Evolutionary conservation across 2,888 invertebrate species (phyloP), one percentile per base, ranked within the genome.

Genomic region (Sthenelais limicola): DNA sequence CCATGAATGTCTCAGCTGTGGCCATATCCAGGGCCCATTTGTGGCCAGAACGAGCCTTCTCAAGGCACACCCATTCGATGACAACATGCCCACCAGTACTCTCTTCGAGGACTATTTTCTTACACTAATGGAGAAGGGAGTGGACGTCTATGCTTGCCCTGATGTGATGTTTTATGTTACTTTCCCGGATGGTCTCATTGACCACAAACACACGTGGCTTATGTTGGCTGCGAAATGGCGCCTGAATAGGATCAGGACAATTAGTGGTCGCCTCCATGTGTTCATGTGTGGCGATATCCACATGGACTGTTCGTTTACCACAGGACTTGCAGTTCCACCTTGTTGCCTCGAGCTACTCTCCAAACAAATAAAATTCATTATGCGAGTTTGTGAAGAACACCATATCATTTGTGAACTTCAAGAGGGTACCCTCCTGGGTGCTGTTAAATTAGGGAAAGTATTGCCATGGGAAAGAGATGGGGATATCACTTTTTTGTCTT

Each of bases 401-500:
- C 77, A 77, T 9, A 74, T 83, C 7, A 68, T 79, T 9, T 86
- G 84, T 75, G 83, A 85, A 68, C 72, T 85, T 18, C 81, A 82
- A 43, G 81, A 84, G 26, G 86, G 85, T 1, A 82, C 83, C 1
- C 49, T 81, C 4, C 75, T 86, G 5, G 86, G 86, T 15, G 85
- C 86, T n/a, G 83, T 86, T n/a, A 86, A 86, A 74, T 79, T 86
- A 35, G 72, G 76, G 32, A 82, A 80, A 66, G 78, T 82, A 58
- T 76, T 86, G 26, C 85, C 86, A 5, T 86, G 86, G 86, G 86
- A 85, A 74, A 70, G 82, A 18, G 86, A 86, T 76, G 83, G 80
- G 21, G 85, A 86, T 73, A 74, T 84, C 3, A 73, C 78, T 9
- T 81, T 81, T 68, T 72, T 78, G 1, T 72, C 80, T 5, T 68